Percentiles rank a stretch among this genome's conserved stretches.
Conservation (phyloP, 1,140 invertebrate genomes). For the Diprion similis region DNA sequence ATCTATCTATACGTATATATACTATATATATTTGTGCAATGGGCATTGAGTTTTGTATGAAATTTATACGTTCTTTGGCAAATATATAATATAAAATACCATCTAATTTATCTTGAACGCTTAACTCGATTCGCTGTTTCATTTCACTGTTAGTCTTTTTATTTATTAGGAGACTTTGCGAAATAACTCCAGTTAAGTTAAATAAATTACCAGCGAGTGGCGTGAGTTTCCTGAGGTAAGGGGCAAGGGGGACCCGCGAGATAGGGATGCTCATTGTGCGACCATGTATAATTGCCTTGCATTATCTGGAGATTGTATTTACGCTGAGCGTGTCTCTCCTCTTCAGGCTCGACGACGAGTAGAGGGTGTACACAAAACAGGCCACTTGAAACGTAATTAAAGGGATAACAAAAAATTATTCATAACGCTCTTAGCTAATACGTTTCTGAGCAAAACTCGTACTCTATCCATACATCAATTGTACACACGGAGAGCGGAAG, state of each 20-base stretch:
- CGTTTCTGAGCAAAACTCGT: too few relatives aligned
- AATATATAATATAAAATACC: neutral
- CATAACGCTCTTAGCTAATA: too few relatives aligned
- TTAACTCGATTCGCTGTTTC: constrained; percentile 15
- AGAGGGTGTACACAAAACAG: constrained; percentile 6
- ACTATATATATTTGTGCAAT: too few relatives aligned
- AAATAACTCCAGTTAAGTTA: constrained; percentile 15
- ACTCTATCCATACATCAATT: too few relatives aligned
- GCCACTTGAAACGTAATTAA: constrained; percentile 5
- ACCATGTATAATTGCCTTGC: constrained; percentile 18
- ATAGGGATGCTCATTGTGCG: constrained; percentile 16
- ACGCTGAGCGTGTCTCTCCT: neutral
- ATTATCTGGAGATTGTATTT: constrained; percentile 17
- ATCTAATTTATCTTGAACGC: constrained; percentile 3
- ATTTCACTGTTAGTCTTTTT: constrained; percentile 15
- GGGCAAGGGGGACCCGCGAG: neutral
- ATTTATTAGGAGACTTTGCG: constrained; percentile 14
- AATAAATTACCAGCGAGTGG: constrained; percentile 11
- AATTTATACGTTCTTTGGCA: neutral
- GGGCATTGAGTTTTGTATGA: neutral
- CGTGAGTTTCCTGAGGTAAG: neutral
- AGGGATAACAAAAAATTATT: neutral
- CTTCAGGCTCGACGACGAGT: neutral
- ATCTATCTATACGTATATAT: too few relatives aligned
- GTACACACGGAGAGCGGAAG: too few relatives aligned